Percentiles rank a stretch among this genome's conserved stretches.
Conservation (phyloP, 2,113 vertebrate genomes). For the Alethe diademata region DNA sequence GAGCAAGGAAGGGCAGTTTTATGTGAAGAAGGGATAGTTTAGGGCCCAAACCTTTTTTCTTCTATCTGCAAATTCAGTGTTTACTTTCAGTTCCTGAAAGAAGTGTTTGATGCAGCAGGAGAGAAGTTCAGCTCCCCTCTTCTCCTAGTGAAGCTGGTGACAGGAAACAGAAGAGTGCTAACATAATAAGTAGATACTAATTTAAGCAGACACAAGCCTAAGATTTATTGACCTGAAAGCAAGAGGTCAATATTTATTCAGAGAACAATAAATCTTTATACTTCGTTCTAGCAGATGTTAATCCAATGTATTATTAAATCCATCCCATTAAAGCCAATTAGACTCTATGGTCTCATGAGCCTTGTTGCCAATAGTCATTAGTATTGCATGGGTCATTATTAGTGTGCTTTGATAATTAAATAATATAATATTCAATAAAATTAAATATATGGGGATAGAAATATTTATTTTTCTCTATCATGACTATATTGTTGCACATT, state of each 20-base stretch:
- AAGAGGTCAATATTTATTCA: constrained; percentile 51
- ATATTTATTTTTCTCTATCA: background rate
- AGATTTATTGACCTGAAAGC: constrained; percentile 43
- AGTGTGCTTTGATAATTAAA: constrained; percentile 31
- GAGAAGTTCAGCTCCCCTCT: background rate
- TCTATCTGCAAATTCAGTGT: background rate
- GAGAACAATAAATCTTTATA: constrained; percentile 49
- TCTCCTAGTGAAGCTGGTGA: background rate
- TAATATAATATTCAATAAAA: constrained; percentile 21
- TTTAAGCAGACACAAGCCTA: constrained; percentile 33
- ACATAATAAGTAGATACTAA: background rate
- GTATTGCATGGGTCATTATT: background rate
- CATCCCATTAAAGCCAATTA: constrained; percentile 45
- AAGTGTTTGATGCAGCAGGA: background rate
- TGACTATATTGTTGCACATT: background rate
- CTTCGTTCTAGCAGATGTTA: constrained; percentile 21
- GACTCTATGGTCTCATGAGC: background rate
- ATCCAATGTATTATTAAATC: constrained; percentile 49
- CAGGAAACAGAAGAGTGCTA: background rate
- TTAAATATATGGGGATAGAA: background rate
- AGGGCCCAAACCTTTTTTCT: background rate
- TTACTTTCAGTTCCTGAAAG: background rate
- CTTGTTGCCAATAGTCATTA: constrained; percentile 31
- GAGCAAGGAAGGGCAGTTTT: background rate
- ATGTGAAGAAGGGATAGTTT: background rate